Evolutionary conservation across 2,113 vertebrate species (phyloP).

Genomic region (Lynx canadensis): DNA sequence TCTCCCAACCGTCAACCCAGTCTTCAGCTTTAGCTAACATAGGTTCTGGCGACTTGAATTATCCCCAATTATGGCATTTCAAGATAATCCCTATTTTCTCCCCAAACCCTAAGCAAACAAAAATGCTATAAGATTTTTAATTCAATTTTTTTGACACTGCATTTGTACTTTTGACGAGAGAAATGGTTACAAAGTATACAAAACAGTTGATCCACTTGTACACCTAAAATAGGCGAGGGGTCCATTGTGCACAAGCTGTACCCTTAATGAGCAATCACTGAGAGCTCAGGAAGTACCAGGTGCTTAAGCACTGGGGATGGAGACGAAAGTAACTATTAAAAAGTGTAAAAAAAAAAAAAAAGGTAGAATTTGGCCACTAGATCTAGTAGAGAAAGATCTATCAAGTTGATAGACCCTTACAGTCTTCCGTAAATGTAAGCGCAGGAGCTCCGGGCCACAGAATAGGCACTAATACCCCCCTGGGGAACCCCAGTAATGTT

Average conservation of each 20-base stretch:
- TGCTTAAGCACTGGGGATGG: too few species aligned
- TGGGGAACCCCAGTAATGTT: not conserved
- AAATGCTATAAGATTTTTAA: constrained; percentile 3
- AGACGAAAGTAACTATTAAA: not conserved
- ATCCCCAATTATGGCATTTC: not conserved
- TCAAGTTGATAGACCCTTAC: not conserved
- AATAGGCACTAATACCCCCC: not conserved
- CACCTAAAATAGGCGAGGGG: not conserved
- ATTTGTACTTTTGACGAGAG: not conserved
- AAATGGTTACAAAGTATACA: not conserved
- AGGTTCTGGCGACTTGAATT: not conserved
- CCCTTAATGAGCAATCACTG: not conserved
- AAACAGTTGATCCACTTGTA: not conserved
- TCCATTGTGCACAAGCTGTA: not conserved
- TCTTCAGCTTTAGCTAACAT: not conserved
- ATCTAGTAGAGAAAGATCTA: not conserved
- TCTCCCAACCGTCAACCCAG: not conserved
- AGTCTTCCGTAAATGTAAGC: not conserved
- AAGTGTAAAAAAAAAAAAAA: not conserved
- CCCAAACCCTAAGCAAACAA: not conserved
- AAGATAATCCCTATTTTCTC: constrained; percentile 32
- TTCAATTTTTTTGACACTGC: not conserved
- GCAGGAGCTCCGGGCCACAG: not conserved
- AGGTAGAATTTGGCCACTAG: not conserved
- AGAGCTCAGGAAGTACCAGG: not conserved